phyloP scores from a whole-genome alignment of 2,888 invertebrate species.

The Heliothis peltigera region DNA sequence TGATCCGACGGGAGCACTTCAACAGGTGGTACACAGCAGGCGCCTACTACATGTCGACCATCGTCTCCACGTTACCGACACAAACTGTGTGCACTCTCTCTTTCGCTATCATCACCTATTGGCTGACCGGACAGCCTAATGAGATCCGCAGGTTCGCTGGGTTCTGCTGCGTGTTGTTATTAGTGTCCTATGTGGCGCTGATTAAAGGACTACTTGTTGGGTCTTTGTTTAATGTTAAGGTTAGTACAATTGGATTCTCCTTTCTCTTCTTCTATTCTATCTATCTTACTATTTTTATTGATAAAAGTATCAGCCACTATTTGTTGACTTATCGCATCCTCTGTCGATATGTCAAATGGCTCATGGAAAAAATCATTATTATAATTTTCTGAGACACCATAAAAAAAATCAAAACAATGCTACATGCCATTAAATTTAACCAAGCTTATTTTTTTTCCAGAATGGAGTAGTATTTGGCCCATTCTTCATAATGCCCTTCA shows the following conservation, averaged over 20 bases:
- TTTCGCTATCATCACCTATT: conserved; percentile 95
- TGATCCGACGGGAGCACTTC: conserved; percentile 95
- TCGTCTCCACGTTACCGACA: conserved; percentile 94
- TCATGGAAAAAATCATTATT: too few relatives aligned
- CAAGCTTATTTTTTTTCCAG: conserved; percentile 86
- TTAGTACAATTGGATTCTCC: conserved; percentile 73
- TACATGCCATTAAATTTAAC: too few relatives aligned
- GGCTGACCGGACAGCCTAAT: conserved; percentile 96
- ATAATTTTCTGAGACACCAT: too few relatives aligned
- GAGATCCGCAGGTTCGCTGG: conserved; percentile 93
- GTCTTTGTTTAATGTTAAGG: conserved; percentile 94
- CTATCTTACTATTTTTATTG: too few relatives aligned
- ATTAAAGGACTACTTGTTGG: conserved; percentile 96
- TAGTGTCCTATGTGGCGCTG: conserved; percentile 96
- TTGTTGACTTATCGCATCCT: too few relatives aligned
- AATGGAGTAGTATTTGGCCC: conserved; percentile 97
- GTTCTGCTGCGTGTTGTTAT: conserved; percentile 93
- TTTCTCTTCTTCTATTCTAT: too few relatives aligned
- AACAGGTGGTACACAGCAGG: conserved; percentile 97
- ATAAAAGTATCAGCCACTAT: too few relatives aligned
- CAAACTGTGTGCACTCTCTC: conserved; percentile 93
- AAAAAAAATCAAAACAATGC: too few relatives aligned
- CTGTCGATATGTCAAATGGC: too few relatives aligned
- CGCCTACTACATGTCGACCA: conserved; percentile 94
- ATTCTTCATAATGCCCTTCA: conserved; percentile 95